A percentile compares a stretch with the other conserved stretches of the same genome.
Conservation (phyloP, 2,113 vertebrate genomes). For the Rhinoderma darwinii region DNA sequence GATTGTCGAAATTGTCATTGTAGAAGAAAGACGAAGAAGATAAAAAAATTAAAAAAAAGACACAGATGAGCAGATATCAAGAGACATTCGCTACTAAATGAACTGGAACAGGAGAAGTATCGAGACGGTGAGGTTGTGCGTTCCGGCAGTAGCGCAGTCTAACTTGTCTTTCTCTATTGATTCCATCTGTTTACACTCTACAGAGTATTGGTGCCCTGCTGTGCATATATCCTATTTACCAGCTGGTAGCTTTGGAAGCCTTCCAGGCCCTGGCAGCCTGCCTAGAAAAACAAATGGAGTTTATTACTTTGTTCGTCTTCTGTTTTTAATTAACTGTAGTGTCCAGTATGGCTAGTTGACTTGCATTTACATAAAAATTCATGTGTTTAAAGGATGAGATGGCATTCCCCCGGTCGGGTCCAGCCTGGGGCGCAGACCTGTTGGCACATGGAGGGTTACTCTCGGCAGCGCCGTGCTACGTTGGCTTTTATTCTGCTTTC, state of each 20-base stretch:
- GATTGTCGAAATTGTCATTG: constrained; percentile 77
- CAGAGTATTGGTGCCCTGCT: constrained; percentile 78
- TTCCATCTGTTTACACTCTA: constrained; percentile 85
- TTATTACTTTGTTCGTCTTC: constrained; percentile 53
- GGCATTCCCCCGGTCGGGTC: constrained; percentile 17
- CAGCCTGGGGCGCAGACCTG: neutral
- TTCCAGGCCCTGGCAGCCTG: constrained; percentile 48
- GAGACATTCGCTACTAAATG: constrained; percentile 81
- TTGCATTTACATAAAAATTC: constrained; percentile 43
- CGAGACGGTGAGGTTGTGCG: constrained; percentile 72
- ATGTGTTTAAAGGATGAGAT: neutral
- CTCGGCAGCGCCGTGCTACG: neutral
- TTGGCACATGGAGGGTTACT: neutral
- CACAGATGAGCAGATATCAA: constrained; percentile 80
- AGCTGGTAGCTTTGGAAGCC: constrained; percentile 73
- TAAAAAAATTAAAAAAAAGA: constrained; percentile 63
- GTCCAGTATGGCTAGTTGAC: constrained; percentile 44
- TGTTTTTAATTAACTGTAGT: constrained; percentile 58
- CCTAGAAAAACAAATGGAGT: constrained; percentile 56
- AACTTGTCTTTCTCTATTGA: constrained; percentile 84
- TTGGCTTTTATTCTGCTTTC: neutral
- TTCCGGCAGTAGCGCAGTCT: constrained; percentile 77
- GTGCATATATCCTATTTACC: constrained; percentile 86
- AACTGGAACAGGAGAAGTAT: constrained; percentile 77
- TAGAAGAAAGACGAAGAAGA: constrained; percentile 75